phyloP scores from a whole-genome alignment of 2,113 vertebrate genomes.

The Anas platyrhynchos region DNA sequence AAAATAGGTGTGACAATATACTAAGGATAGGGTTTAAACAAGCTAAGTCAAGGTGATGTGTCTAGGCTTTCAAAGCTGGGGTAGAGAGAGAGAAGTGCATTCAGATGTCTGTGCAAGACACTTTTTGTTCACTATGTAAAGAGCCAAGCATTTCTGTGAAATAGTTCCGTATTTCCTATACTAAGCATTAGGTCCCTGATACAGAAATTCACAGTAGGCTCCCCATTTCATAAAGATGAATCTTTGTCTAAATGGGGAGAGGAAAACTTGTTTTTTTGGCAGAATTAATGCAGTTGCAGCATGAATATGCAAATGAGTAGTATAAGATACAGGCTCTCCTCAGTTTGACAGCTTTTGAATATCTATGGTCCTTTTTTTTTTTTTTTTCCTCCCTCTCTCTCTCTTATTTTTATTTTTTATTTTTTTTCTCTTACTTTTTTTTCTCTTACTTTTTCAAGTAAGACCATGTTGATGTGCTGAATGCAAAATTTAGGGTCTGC shows the following conservation, averaged over 20 bases:
- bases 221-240: not conserved
- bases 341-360: not conserved
- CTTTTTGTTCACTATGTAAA: not conserved
- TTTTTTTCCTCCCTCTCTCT: too few species aligned
- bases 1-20: not conserved
- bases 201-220: not conserved
- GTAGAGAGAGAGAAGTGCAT: not conserved
- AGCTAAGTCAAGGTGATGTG: not conserved
- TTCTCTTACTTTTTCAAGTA: not conserved
- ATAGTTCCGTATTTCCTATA: not conserved
- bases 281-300: not conserved
- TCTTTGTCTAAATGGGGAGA: not conserved
- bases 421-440: not conserved
- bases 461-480: not conserved
- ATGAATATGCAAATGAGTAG: not conserved
- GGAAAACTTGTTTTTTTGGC: not conserved
- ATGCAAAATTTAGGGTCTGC: slow-evolving; percentile 2
- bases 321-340: not conserved
- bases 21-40: not conserved
- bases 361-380: not conserved
- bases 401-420: not conserved
- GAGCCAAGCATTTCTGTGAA: not conserved
- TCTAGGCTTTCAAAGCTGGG: not conserved
- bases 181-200: not conserved
- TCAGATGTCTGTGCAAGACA: not conserved